A percentile compares a stretch with the other conserved stretches of the same genome.
These are phyloP conservation scores for Himantopus leucocephalus DNA, from an alignment of 2,113 vertebrate genomes.

Conservation along the genomic window DNA sequence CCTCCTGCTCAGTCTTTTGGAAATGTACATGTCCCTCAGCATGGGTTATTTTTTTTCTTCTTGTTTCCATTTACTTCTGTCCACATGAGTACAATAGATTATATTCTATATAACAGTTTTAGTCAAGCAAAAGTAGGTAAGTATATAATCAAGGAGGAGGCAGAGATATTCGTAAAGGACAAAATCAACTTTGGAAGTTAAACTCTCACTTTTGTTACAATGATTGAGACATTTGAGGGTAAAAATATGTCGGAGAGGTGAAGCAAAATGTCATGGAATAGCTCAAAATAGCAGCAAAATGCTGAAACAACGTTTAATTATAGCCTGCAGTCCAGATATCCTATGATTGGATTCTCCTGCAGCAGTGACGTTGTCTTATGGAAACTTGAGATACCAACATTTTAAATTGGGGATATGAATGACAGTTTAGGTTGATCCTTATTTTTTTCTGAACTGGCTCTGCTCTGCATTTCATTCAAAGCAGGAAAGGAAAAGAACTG, in stretches of 20 bases:
- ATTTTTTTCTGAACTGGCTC: background rate
- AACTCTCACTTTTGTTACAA: background rate
- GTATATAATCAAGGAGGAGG: background rate
- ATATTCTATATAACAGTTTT: slow-evolving; percentile 41
- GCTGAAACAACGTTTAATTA: background rate
- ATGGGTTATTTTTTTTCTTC: slow-evolving; percentile 37
- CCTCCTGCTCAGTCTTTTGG: slow-evolving; percentile 69
- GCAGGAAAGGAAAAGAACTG: background rate
- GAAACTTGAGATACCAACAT: background rate
- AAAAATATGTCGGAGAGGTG: background rate
- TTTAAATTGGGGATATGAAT: background rate
- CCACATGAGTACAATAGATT: slow-evolving; percentile 59
- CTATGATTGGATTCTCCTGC: background rate
- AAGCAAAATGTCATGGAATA: background rate
- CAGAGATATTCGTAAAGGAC: background rate
- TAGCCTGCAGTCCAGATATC: background rate
- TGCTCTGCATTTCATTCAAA: background rate
- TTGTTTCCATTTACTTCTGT: slow-evolving; percentile 65
- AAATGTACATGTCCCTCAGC: slow-evolving; percentile 66
- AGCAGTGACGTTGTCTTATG: background rate
- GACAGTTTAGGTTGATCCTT: background rate
- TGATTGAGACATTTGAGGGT: background rate
- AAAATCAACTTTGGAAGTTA: background rate
- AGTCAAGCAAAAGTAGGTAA: slow-evolving; percentile 40
- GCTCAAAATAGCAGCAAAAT: background rate